phyloP scores from a whole-genome alignment of 2,797 vertebrate species.

The Pseudomugil gertrudae region DNA sequence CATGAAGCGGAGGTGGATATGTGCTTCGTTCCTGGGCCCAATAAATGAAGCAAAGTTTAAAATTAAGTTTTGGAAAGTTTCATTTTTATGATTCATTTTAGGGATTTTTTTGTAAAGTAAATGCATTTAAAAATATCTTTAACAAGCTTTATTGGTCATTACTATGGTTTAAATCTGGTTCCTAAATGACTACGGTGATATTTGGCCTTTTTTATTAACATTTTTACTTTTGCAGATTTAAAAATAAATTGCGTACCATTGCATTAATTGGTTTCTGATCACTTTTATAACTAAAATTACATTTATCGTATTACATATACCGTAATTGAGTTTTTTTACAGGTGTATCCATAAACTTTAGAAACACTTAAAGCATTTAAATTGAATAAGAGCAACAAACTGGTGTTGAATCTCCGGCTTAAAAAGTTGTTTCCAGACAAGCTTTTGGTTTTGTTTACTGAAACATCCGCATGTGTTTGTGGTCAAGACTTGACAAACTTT shows the following conservation, averaged over 20 bases:
- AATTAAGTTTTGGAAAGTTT: neutral
- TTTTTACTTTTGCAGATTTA: neutral
- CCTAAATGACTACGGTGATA: neutral
- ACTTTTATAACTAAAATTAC: neutral
- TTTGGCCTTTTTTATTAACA: neutral
- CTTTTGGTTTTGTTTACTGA: no score
- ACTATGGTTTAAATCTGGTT: neutral
- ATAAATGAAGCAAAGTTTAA: neutral
- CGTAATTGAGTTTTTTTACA: neutral
- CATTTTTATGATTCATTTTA: neutral
- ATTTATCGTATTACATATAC: no score
- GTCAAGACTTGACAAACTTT: no score
- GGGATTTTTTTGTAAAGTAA: neutral
- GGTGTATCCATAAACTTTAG: neutral
- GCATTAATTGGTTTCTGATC: neutral
- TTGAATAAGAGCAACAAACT: no score
- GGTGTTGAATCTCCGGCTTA: neutral
- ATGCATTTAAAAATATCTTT: neutral
- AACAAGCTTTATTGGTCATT: neutral
- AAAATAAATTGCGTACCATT: neutral
- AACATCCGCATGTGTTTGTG: no score
- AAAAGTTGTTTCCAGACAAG: no score
- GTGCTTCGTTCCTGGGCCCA: neutral
- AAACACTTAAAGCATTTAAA: neutral
- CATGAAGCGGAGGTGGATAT: neutral